These are phyloP conservation scores for Drosophila nigritarsus DNA, from an alignment of 2,888 invertebrate genomes.

Conservation along the genomic window DNA sequence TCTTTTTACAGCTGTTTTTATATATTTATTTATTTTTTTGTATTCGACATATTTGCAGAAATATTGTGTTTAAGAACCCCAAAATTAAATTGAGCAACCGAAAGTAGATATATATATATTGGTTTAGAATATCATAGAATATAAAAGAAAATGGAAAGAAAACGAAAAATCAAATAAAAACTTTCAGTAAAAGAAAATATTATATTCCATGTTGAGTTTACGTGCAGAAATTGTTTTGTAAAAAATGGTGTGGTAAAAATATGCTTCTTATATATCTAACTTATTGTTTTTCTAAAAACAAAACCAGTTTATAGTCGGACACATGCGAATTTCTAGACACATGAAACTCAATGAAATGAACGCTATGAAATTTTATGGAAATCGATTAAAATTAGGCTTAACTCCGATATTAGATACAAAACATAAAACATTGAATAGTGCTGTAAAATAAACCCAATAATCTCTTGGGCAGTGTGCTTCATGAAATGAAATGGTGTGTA, in stretches of 20 bases:
- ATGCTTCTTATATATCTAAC: constrained; percentile 16
- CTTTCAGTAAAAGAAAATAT: constrained; percentile 1
- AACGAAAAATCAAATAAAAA: constrained; percentile 47
- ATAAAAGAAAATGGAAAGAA: constrained; percentile 53
- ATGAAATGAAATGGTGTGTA: constrained; percentile 61
- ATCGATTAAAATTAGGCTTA: constrained; percentile 22
- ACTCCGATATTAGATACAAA: constrained; percentile 53
- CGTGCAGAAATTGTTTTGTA: constrained; percentile 16
- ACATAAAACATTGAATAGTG: constrained; percentile 61
- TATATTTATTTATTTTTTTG: constrained; percentile 35
- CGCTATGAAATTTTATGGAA: constrained; percentile 5
- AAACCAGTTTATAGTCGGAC: constrained; percentile 28
- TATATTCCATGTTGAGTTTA: not conserved
- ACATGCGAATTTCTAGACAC: constrained; percentile 61
- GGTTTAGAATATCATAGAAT: constrained; percentile 39
- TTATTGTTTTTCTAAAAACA: constrained; percentile 23
- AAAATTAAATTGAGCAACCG: constrained; percentile 40
- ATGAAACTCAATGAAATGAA: constrained; percentile 45
- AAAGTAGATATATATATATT: constrained; percentile 41
- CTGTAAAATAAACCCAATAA: constrained; percentile 5
- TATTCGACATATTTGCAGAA: constrained; percentile 40
- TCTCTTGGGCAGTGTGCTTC: constrained; percentile 40
- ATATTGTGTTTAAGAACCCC: constrained; percentile 61
- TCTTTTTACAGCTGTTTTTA: constrained; percentile 86
- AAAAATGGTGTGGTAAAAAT: not conserved